phyloP scores from a whole-genome alignment of 2,888 invertebrate genomes.

The Proisotoma minuta region DNA sequence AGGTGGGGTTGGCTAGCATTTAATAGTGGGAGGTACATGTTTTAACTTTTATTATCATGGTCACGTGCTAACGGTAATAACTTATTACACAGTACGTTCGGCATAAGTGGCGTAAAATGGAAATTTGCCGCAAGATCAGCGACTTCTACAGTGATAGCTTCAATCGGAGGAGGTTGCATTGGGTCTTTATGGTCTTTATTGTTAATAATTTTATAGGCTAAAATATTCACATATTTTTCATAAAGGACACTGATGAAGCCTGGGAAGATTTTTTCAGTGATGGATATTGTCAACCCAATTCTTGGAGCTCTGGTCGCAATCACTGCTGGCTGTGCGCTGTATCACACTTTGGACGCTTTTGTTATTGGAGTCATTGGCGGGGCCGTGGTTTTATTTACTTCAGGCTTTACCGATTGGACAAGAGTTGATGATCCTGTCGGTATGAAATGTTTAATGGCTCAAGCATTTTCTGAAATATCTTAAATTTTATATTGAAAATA shows the following conservation, averaged over 20 bases:
- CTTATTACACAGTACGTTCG: slow-evolving; percentile 51
- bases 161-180: slow-evolving; percentile 52
- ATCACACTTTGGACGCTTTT: slow-evolving; percentile 52
- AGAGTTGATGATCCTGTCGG: slow-evolving; percentile 54
- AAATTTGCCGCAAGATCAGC: slow-evolving; percentile 51
- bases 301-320: slow-evolving; percentile 52
- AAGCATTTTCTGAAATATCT: too few species aligned
- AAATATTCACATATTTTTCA: too few species aligned
- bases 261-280: slow-evolving; percentile 49
- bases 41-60: not conserved
- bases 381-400: slow-evolving; percentile 48
- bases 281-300: slow-evolving; percentile 53
- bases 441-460: too few species aligned
- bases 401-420: slow-evolving; percentile 49
- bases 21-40: slow-evolving; percentile 48
- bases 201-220: too few species aligned
- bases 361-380: slow-evolving; percentile 52
- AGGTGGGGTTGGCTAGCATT: slow-evolving; percentile 55
- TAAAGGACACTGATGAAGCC: slow-evolving; percentile 48
- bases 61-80: not conserved
- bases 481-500: too few species aligned
- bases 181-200: slow-evolving; percentile 48
- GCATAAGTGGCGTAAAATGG: slow-evolving; percentile 53
- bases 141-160: slow-evolving; percentile 51
- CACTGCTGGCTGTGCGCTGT: slow-evolving; percentile 49